Percentiles rank a stretch among this genome's conserved stretches.
Conservation (phyloP, 2,113 vertebrate genomes). For the Stercorarius parasiticus region DNA sequence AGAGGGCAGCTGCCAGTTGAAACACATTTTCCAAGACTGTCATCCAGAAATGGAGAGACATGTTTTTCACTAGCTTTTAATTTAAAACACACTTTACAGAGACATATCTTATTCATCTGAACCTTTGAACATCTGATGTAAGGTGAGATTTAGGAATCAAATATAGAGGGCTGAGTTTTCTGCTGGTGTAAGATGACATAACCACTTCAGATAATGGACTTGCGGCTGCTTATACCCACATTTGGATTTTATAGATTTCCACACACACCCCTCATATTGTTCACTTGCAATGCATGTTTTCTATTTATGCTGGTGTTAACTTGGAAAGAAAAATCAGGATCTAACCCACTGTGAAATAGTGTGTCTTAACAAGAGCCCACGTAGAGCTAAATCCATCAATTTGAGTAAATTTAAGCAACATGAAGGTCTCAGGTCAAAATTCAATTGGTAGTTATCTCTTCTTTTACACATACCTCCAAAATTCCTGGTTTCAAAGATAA, state of each 20-base stretch:
- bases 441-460: background rate
- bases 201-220: constrained; percentile 46
- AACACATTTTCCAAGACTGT: constrained; percentile 57
- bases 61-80: constrained; percentile 63
- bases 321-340: constrained; percentile 1
- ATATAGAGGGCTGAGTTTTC: constrained; percentile 39
- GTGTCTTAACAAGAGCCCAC: background rate
- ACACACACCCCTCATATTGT: background rate
- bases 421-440: background rate
- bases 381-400: background rate
- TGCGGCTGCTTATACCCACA: background rate
- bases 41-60: constrained; percentile 50
- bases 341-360: background rate
- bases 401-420: background rate
- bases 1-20: constrained; percentile 44
- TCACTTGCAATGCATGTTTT: constrained; percentile 30
- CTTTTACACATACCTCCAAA: background rate
- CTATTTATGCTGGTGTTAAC: background rate
- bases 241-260: constrained; percentile 54
- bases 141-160: constrained; percentile 67
- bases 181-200: constrained; percentile 64
- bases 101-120: constrained; percentile 60
- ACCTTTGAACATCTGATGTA: constrained; percentile 70
- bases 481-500: background rate
- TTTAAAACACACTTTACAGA: constrained; percentile 62